Conservation (phyloP, 2,888 invertebrate species). For the Stramonita haemastoma region DNA sequence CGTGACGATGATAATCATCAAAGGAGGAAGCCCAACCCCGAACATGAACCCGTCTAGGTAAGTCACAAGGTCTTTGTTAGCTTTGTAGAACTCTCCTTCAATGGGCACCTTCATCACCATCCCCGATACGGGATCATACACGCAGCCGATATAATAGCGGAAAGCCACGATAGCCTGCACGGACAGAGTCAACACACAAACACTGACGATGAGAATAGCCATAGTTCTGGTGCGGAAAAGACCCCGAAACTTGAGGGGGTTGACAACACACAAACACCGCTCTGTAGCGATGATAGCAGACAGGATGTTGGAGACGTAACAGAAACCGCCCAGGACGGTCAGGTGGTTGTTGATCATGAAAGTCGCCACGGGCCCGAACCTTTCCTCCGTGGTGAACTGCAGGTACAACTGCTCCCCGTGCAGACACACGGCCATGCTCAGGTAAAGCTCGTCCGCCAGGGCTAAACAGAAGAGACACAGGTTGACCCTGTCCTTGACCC, state of each 20-base stretch:
- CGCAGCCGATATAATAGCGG: neutral
- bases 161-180: neutral
- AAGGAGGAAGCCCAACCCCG: neutral
- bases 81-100: neutral
- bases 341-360: conserved; percentile 9
- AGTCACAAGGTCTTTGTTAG: neutral
- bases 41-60: neutral
- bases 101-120: neutral
- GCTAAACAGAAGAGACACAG: neutral
- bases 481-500: conserved; percentile 14
- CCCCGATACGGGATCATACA: neutral
- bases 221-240: neutral
- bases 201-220: neutral
- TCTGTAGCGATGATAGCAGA: conserved; percentile 14
- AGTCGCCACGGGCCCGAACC: neutral
- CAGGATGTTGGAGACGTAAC: neutral
- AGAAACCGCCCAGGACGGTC: neutral
- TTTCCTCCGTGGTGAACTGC: neutral
- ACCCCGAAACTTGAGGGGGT: neutral
- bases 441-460: neutral
- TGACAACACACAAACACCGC: neutral
- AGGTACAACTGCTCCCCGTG: neutral
- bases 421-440: neutral
- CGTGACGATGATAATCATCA: neutral
- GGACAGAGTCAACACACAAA: neutral